Percentiles rank a stretch among this genome's conserved stretches.
Conservation (phyloP, 1,140 invertebrate genomes). For the Chironomus tepperi region DNA sequence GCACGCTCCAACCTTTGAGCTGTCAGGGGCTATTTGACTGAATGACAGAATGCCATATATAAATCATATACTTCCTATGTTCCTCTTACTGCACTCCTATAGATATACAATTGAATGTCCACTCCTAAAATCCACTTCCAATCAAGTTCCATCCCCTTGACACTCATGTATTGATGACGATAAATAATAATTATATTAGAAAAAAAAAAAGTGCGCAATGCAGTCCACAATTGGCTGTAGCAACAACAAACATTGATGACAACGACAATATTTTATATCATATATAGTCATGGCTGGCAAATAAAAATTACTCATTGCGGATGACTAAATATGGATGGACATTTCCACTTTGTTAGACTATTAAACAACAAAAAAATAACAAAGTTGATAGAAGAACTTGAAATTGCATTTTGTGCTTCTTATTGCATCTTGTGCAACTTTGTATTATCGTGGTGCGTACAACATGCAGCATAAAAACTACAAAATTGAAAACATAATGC, state of each 20-base stretch:
- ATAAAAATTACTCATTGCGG: constrained; percentile 19
- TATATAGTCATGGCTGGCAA: constrained; percentile 16
- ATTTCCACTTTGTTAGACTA: not conserved
- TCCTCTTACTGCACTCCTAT: too few relatives aligned
- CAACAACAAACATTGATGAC: not conserved
- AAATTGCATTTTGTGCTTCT: not conserved
- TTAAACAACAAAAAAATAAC: not conserved
- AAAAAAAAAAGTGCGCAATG: not conserved
- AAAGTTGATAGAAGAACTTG: not conserved
- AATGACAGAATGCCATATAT: too few relatives aligned
- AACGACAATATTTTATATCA: not conserved
- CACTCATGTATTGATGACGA: constrained; percentile 3
- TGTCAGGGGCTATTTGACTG: too few relatives aligned
- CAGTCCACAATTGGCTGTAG: not conserved
- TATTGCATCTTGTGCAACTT: not conserved
- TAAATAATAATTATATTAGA: not conserved
- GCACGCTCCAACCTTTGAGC: too few relatives aligned
- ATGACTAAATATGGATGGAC: constrained; percentile 18
- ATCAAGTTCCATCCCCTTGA: not conserved
- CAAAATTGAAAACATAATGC: not conserved
- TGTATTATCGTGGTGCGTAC: too few relatives aligned
- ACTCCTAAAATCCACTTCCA: too few relatives aligned
- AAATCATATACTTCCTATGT: too few relatives aligned
- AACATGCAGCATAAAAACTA: not conserved
- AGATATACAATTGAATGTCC: too few relatives aligned